Base-by-base conservation (phyloP, 2,797 vertebrate genomes). In the Cichlasoma orientale region DNA sequence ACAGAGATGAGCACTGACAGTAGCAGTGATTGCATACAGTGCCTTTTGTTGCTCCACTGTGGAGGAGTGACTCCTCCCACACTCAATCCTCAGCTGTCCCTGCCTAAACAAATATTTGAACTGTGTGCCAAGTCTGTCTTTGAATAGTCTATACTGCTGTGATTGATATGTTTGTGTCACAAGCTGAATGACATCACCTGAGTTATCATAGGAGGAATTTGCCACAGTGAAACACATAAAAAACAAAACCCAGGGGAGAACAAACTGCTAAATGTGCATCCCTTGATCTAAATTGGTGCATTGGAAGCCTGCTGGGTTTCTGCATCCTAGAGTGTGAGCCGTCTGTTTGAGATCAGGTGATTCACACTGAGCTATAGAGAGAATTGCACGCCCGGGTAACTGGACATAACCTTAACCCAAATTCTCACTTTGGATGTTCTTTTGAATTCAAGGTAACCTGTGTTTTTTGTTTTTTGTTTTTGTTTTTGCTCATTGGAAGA, bases 21-120 rank as follows among this genome's bases (percentile, higher is more conserved):
- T 68, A 77, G 63, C 79, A 80, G 79, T 76, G 84, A 91, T 78
- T 78, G 78, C 79, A 80, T 85, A 56, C 56, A 23, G 81, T 83
- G 29, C 56, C 57, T 91, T 88, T 68, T 92, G 88, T 89, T 80
- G 82, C 91, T 78, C 72, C 87, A 58, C 80, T 83, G 71, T 59
- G 79, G 74, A 55, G 31, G 58, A 63, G 78, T 86, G 25, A 77
- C 66, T 85, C 86, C 88, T 93, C 91, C 90, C 92, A 93, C 89
- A 82, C 89, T 93, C 84, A 59, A 76, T 84, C 80, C 83, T 69
- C 53, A 5, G 58, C 83, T 44, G 50, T 81, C 83, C 77, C 71
- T 72, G 87, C 80, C 74, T 84, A 21, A 90, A 83, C 90, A 91
- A 93, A 93, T 91, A 94, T 93, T 93, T 94, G 87, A 87, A 88